Conservation (phyloP, 1,140 invertebrate species). For the Belonocnema kinseyi region DNA sequence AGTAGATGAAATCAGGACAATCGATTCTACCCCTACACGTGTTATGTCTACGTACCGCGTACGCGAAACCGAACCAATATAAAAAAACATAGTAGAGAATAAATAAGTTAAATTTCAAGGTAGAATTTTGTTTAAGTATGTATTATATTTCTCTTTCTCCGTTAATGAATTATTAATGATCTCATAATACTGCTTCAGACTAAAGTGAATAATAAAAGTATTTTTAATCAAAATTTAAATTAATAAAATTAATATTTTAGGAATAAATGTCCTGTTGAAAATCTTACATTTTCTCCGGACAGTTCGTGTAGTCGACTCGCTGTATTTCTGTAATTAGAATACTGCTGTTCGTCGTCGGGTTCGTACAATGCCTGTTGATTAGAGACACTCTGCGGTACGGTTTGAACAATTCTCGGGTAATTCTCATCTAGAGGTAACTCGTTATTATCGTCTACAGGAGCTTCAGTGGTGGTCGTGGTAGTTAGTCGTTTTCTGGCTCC, state of each 20-base stretch:
- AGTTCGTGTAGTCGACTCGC: conserved; percentile 35
- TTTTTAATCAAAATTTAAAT: no score
- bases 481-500: conserved; percentile 55
- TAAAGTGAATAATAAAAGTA: no score
- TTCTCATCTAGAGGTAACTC: conserved; percentile 70
- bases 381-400: conserved; percentile 43
- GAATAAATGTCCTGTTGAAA: no score
- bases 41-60: no score
- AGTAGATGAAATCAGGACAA: conserved; percentile 45
- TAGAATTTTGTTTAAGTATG: no score
- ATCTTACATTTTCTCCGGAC: conserved; percentile 46
- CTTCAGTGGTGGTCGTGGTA: conserved; percentile 63
- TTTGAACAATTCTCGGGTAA: conserved; percentile 61
- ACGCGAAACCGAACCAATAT: no score
- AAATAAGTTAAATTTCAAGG: no score
- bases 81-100: no score
- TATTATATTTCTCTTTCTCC: no score
- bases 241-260: no score
- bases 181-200: no score
- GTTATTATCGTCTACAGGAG: conserved; percentile 62
- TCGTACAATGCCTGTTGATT: conserved; percentile 51
- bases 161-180: no score
- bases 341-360: conserved; percentile 50
- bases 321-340: conserved; percentile 40
- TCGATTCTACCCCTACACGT: conserved; percentile 31